phyloP scores from a whole-genome alignment of 37 sponge, comb jelly and placozoan genomes.

The Axinella damicornis region DNA sequence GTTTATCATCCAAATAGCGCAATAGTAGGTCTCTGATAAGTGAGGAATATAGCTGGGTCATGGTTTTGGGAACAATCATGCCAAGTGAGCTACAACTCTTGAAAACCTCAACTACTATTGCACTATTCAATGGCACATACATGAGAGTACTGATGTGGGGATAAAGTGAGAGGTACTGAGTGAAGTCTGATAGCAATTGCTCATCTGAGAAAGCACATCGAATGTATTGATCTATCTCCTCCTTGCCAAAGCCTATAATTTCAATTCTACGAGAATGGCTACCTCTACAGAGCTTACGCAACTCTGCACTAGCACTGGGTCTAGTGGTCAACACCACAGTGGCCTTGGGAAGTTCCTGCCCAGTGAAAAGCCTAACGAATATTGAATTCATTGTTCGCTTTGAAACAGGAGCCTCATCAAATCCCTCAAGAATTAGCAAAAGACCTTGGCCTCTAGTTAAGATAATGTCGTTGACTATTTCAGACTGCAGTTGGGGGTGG shows the following conservation, averaged over 20 bases:
- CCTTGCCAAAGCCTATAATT: slow-evolving; percentile 21
- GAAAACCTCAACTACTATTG: slow-evolving; percentile 1
- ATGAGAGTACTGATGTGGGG: slow-evolving; percentile 15
- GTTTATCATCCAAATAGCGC: background rate
- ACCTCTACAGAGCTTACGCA: background rate
- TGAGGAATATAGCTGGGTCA: slow-evolving; percentile 33
- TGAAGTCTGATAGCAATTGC: background rate
- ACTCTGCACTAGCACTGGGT: slow-evolving; percentile 12
- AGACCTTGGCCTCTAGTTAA: background rate
- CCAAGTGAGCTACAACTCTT: too few relatives aligned
- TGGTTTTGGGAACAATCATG: slow-evolving; percentile 14
- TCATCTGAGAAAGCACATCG: background rate
- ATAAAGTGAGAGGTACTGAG: background rate
- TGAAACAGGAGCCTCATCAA: slow-evolving; percentile 26
- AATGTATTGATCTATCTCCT: slow-evolving; percentile 11
- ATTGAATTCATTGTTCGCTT: background rate
- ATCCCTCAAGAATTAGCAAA: slow-evolving; percentile 38
- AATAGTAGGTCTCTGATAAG: background rate
- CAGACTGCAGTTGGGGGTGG: background rate
- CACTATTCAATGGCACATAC: slow-evolving; percentile 39
- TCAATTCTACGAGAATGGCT: background rate
- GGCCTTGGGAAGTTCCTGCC: slow-evolving; percentile 1
- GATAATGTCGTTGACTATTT: background rate
- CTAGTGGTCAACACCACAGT: slow-evolving; percentile 33
- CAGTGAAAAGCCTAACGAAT: slow-evolving; percentile 2